Evolutionary conservation across 2,113 vertebrate species (phyloP).

Genomic region (Plestiodon gilberti): DNA sequence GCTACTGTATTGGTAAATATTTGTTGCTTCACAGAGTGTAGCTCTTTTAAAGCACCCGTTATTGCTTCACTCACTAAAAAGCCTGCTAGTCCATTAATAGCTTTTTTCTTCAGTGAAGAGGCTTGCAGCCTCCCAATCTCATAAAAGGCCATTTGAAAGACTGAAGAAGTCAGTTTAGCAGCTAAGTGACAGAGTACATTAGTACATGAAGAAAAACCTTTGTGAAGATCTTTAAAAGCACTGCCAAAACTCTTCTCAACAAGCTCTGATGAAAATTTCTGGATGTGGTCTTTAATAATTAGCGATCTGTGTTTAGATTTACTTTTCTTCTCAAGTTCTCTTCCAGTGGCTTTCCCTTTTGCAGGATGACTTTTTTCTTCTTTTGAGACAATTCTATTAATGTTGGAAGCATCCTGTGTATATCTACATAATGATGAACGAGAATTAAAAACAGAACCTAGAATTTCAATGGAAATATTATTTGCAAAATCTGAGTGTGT

Average conservation of each 20-base stretch:
- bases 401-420: not conserved
- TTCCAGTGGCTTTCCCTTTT: constrained; percentile 34
- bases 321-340: constrained; percentile 61
- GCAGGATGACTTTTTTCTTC: constrained; percentile 49
- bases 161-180: constrained; percentile 89
- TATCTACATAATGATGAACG: constrained; percentile 20
- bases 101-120: constrained; percentile 87
- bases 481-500: constrained; percentile 89
- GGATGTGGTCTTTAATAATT: constrained; percentile 90
- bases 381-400: constrained; percentile 43
- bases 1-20: constrained; percentile 91
- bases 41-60: constrained; percentile 89
- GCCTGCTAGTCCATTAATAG: constrained; percentile 88
- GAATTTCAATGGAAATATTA: constrained; percentile 88
- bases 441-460: constrained; percentile 84
- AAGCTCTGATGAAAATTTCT: constrained; percentile 91
- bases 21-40: constrained; percentile 91
- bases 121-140: constrained; percentile 91
- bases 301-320: constrained; percentile 84
- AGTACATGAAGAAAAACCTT: constrained; percentile 92
- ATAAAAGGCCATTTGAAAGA: constrained; percentile 97
- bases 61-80: constrained; percentile 93
- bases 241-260: constrained; percentile 94
- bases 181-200: constrained; percentile 93
- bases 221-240: constrained; percentile 94